Evolutionary conservation across 2,888 invertebrate species (phyloP).

Genomic region (Mactromeris polynyma): DNA sequence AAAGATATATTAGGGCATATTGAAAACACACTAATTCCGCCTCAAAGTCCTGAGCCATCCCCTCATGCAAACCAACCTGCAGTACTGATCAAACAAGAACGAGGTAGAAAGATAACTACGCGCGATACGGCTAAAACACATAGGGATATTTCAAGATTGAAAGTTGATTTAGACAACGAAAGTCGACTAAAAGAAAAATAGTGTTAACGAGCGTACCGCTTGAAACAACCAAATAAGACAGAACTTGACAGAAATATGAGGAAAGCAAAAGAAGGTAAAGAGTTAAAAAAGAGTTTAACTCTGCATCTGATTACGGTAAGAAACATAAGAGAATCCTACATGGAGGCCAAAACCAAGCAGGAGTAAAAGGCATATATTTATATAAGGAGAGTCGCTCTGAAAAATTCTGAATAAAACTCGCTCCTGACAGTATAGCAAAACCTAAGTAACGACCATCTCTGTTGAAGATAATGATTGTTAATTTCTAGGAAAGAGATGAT

Average conservation of each 20-base stretch:
- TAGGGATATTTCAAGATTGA: slow-evolving; percentile 23
- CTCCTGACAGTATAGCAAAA: neutral
- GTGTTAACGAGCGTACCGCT: too few relatives aligned
- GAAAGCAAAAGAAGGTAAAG: slow-evolving; percentile 1
- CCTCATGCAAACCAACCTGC: neutral
- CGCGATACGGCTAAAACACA: slow-evolving; percentile 20
- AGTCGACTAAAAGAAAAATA: slow-evolving; percentile 41
- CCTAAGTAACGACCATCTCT: neutral
- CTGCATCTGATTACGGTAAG: neutral
- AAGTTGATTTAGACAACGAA: slow-evolving; percentile 19
- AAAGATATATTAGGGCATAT: neutral
- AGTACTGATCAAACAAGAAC: neutral
- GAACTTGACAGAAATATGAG: too few relatives aligned
- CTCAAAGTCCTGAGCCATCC: neutral
- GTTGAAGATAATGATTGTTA: neutral
- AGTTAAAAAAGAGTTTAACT: slow-evolving; percentile 16
- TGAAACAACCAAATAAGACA: too few relatives aligned
- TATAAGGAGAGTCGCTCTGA: neutral
- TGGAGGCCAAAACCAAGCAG: neutral
- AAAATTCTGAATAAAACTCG: neutral
- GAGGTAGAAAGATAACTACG: slow-evolving; percentile 19
- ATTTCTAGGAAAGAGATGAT: slow-evolving; percentile 55
- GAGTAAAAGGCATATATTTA: neutral
- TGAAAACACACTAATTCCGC: slow-evolving; percentile 11
- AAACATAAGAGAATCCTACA: neutral